Evolutionary conservation across 2,113 vertebrate species (phyloP).

Genomic region (Oophaga pumilio): DNA sequence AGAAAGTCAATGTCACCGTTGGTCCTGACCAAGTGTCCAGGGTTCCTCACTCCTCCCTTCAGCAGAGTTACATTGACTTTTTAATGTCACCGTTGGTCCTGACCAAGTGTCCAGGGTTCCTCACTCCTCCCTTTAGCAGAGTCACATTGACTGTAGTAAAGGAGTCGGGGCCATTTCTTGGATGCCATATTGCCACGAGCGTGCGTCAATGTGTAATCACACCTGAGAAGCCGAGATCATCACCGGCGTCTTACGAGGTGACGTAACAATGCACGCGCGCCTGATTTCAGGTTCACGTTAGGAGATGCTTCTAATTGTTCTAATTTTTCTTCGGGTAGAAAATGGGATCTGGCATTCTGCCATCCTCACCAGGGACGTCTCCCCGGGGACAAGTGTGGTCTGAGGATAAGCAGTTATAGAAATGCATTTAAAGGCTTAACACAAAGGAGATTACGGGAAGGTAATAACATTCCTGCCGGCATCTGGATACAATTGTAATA

Average conservation of each 20-base stretch:
- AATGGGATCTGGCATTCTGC: constrained; percentile 19
- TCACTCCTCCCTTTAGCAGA: neutral
- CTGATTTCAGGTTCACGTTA: constrained; percentile 21
- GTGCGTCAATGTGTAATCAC: neutral
- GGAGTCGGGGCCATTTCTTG: neutral
- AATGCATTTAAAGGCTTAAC: constrained; percentile 39
- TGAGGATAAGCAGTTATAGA: constrained; percentile 18
- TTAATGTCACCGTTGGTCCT: neutral
- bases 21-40: neutral
- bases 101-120: neutral
- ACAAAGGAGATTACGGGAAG: constrained; percentile 31
- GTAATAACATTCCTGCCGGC: constrained; percentile 36
- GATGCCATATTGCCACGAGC: neutral
- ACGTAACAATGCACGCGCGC: neutral
- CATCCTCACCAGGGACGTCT: constrained; percentile 5
- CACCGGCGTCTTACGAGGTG: neutral
- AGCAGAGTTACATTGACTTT: neutral
- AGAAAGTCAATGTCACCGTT: neutral
- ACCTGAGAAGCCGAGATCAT: neutral
- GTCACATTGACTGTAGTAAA: neutral
- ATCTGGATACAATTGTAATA: constrained; percentile 33
- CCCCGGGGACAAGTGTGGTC: neutral
- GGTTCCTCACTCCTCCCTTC: neutral
- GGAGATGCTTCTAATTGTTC: constrained; percentile 25
- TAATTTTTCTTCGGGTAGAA: constrained; percentile 15